Evolutionary conservation across 53 echinoderm and acorn worm species (phyloP).

Genomic region (Hippasteria phrygiana): DNA sequence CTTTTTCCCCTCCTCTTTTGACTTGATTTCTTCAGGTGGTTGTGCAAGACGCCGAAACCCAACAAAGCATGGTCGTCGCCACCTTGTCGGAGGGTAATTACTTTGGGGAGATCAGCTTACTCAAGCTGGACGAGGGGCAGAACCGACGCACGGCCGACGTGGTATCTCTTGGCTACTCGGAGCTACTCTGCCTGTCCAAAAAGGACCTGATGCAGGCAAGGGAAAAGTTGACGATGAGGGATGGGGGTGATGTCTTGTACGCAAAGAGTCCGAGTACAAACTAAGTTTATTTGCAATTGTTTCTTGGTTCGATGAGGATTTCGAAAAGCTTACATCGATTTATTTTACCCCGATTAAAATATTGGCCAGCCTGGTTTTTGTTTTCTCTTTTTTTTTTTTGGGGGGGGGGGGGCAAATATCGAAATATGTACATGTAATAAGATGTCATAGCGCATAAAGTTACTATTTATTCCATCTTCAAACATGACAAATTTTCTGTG

Average conservation of each 20-base stretch:
- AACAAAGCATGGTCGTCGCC: constrained; percentile 92
- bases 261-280: too few relatives aligned
- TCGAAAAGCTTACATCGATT: too few relatives aligned
- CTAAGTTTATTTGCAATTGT: too few relatives aligned
- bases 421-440: too few relatives aligned
- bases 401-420: too few relatives aligned
- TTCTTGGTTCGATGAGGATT: too few relatives aligned
- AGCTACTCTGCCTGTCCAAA: constrained; percentile 93
- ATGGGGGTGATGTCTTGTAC: not conserved
- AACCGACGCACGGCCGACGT: constrained; percentile 93
- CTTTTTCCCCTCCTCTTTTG: not conserved
- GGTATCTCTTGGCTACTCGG: constrained; percentile 93
- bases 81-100: constrained; percentile 96
- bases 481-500: too few relatives aligned
- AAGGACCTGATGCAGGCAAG: constrained; percentile 97
- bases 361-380: too few relatives aligned
- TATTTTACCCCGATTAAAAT: too few relatives aligned
- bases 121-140: constrained; percentile 95
- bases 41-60: constrained; percentile 82
- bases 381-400: too few relatives aligned
- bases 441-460: too few relatives aligned
- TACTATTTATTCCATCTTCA: too few relatives aligned
- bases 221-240: not conserved
- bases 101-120: constrained; percentile 98
- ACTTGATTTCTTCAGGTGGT: constrained; percentile 77